phyloP scores from a whole-genome alignment of 2,797 vertebrate genomes.

The Valencia hispanica region DNA sequence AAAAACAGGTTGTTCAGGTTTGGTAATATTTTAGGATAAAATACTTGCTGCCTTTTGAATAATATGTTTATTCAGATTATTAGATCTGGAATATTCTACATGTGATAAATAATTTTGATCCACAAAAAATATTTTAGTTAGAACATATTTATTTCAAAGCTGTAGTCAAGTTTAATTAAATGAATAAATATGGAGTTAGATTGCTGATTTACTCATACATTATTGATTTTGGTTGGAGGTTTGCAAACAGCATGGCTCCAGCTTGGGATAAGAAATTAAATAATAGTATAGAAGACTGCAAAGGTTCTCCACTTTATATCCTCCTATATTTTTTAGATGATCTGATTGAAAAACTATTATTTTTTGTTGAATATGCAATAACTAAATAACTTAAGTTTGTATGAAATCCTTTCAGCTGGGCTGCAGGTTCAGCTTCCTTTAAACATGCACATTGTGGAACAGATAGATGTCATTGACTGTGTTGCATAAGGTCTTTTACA shows the following conservation, averaged over 20 bases:
- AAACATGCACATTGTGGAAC: no score
- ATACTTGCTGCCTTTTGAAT: no score
- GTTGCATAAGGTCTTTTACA: not conserved
- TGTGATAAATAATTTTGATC: not conserved
- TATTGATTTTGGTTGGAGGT: not conserved
- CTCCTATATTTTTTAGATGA: not conserved
- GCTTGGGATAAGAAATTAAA: not conserved
- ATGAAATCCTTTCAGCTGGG: not conserved
- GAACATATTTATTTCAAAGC: not conserved
- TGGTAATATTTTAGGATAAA: no score
- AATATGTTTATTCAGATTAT: no score
- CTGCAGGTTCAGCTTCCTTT: not conserved
- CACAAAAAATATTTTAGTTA: not conserved
- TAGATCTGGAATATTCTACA: not conserved
- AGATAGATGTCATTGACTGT: not conserved
- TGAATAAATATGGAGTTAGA: not conserved
- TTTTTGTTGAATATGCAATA: not conserved
- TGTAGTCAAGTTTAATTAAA: no score
- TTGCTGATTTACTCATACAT: not conserved
- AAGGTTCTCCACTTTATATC: not conserved
- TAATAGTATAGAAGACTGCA: not conserved
- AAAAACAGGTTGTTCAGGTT: no score
- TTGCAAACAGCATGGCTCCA: not conserved
- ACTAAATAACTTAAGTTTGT: not conserved
- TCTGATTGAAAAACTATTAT: not conserved